A percentile compares a stretch with the other conserved stretches of the same genome.
Conservation (phyloP, 2,888 invertebrate species). For the Lacanobia wlatinum region DNA sequence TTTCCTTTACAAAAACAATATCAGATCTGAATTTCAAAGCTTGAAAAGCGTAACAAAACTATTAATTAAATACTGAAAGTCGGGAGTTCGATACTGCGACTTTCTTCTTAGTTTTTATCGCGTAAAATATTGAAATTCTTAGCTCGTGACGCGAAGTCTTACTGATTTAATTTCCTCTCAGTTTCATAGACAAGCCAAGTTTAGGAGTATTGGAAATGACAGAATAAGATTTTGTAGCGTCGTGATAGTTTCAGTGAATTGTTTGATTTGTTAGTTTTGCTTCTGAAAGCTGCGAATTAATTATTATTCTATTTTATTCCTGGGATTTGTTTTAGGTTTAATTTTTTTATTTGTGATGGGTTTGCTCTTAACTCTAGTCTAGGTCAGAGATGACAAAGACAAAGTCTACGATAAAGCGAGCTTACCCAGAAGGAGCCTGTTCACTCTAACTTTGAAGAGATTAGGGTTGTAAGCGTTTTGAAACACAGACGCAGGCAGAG, state of each 20-base stretch:
- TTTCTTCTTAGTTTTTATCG: constrained; percentile 58
- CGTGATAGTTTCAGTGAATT: background rate
- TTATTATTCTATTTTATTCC: background rate
- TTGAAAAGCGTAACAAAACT: constrained; percentile 41
- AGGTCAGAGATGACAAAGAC: no score
- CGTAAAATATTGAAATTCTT: constrained; percentile 72
- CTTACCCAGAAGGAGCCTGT: no score
- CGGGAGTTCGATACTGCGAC: constrained; percentile 46
- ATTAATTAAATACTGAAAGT: constrained; percentile 59
- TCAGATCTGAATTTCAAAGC: constrained; percentile 5
- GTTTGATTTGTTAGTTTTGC: constrained; percentile 12
- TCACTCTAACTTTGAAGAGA: no score
- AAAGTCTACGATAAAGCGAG: no score
- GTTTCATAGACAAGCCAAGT: constrained; percentile 57
- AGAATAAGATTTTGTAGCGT: constrained; percentile 42
- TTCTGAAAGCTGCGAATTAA: background rate
- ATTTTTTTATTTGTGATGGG: no score
- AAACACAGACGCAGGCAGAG: no score
- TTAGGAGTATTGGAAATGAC: constrained; percentile 62
- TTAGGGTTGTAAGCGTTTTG: no score
- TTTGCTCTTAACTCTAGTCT: no score
- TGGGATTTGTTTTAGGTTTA: background rate
- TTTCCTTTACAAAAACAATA: constrained; percentile 8
- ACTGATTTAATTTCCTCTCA: constrained; percentile 73
- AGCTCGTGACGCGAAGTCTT: constrained; percentile 53